Evolutionary conservation across 2,888 invertebrate species (phyloP), one percentile per base, ranked within the genome.

Genomic region (Hedychridium roseum): DNA sequence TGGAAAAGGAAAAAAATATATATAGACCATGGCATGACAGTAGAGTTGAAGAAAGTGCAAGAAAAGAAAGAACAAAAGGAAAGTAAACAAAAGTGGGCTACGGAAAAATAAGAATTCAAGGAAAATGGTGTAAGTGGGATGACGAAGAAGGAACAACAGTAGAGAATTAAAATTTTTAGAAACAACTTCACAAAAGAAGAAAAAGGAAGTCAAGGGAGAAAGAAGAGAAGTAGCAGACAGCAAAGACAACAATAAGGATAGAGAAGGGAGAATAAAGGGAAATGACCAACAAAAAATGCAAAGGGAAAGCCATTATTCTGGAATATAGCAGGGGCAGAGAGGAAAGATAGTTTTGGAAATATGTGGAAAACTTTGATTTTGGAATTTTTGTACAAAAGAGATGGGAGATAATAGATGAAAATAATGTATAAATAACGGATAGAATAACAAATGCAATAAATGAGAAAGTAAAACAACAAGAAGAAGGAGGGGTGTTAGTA

Each of bases 321-420:
- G 37, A 37, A 37, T 2, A 26, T 37, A 1, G 26, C 37, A 9
- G 16, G n/a, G 2, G 2, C 26, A 9, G 6, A n/a, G 4, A 23
- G 16, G 2, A 37, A 37, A 16, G 37, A 37, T 9, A 12, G 26
- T 37, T 36, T 14, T 36, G 36, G 23, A 9, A 36, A 2, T 6
- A 14, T 3, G 1, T 36, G 1, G 9, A 14, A n/a, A 11, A 16
- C 7, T 37, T 14, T 9, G 26, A 26, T 0, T 6, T 37, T 2
- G 4, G 21, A 4, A 17, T 23, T 6, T 15, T 37, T 2, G 2
- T 2, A 4, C 11, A 32, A 2, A 32, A 7, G 12, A 11, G 15
- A 27, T 30, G 31, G 6, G 1, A 7, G 3, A 20, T 31, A 9
- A 11, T 9, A 5, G 14, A 7, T 5, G 31, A 7, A 31, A 7